phyloP scores from a whole-genome alignment of 2,113 vertebrate species.

The Catharus minimus region DNA sequence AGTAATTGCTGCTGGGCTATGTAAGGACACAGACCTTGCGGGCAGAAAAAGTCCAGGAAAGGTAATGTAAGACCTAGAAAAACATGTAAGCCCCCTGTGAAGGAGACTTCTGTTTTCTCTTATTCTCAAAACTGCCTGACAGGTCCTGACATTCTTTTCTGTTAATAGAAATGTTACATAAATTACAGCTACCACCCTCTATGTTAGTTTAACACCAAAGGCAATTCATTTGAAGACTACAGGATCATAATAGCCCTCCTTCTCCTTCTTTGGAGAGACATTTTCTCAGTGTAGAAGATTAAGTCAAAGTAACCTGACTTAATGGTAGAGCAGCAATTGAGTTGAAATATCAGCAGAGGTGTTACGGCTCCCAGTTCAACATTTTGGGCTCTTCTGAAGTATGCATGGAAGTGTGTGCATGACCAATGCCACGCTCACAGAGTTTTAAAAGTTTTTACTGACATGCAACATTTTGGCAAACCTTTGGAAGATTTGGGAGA shows the following conservation, averaged over 20 bases:
- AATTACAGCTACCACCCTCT: neutral
- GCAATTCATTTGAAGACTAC: neutral
- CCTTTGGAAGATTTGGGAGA: neutral
- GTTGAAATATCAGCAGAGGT: neutral
- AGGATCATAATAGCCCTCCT: neutral
- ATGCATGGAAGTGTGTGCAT: neutral
- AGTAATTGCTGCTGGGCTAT: constrained; percentile 6
- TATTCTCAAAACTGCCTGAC: neutral
- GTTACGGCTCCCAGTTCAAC: neutral
- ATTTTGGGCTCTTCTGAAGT: neutral
- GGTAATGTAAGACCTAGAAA: neutral
- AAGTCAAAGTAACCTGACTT: neutral
- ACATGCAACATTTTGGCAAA: neutral
- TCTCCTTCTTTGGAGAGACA: neutral
- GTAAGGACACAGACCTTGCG: neutral
- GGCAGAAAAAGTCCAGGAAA: neutral
- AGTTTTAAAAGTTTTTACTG: neutral
- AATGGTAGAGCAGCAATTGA: neutral
- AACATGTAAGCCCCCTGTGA: neutral
- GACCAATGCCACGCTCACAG: neutral
- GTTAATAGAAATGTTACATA: neutral
- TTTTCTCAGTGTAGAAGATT: neutral
- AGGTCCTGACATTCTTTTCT: neutral
- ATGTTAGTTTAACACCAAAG: neutral
- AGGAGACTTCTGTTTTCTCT: neutral